Evolutionary conservation across 2,797 vertebrate genomes (phyloP), one percentile per base, ranked within the genome.

Genomic region (Pipistrellus nathusii): DNA sequence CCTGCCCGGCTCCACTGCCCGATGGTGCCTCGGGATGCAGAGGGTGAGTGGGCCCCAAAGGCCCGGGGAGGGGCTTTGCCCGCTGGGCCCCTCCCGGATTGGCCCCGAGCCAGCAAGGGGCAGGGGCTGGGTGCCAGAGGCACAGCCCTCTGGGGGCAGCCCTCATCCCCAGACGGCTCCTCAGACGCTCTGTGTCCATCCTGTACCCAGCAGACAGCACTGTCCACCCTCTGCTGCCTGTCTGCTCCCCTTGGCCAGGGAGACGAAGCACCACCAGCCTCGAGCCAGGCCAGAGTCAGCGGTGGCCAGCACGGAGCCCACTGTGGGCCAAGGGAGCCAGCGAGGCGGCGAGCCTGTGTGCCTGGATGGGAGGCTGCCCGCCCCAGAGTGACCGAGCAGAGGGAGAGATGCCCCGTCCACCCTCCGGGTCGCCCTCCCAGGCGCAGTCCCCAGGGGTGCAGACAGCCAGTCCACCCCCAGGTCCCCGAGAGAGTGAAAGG

Each of bases 1-100:
- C 90, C 69, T 3, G 53, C 88, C 84, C 0, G 32, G 73, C 80
- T 96, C 94, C 91, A 55, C 35, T n/a, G 93, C 93, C 96, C 25
- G 84, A 30, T 0, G 53, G 69, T 8, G 64, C 59, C 93, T 89
- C 77, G 1, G 83, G 86, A 91, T n/a, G 21, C 57, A 55, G 59
- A 94, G 53, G 92, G 78, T 59, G 69, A 92, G 88, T 85, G 84
- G 80, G 80, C 91, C 57, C 48, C 2, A 62, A 85, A 73, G 84
- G 85, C 81, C 25, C 35, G 44, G 41, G 11, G 62, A 59, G 35
- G 35, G 59, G 76, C 91, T 73, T 85, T 94, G 90, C 59, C 73
- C 72, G 64, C 59, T 35, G 64, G 62, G 35, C 82, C 85, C 72
- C 86, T 59, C 51, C 68, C 59, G 48, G 69, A 57, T 10, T 38